Base-by-base conservation (phyloP, 2,113 vertebrate species). In the Nibea coibor region DNA sequence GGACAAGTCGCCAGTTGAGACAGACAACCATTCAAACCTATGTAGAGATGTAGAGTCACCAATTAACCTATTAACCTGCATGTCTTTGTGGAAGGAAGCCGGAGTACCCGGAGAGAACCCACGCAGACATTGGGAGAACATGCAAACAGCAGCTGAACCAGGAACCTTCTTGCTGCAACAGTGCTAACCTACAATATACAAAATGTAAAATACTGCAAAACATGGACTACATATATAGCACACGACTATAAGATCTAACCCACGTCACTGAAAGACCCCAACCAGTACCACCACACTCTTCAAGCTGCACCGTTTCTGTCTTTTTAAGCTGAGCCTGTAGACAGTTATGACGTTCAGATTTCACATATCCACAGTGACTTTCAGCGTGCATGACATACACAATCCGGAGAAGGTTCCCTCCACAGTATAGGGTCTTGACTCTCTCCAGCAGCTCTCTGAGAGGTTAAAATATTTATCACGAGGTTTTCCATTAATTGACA, bases 381-480 rank as follows among this genome's bases (percentile, higher is more conserved):
- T 47, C 24, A n/a, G 42, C 24, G 62, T 22, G 4, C 28, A 31
- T 31, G 4, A 39, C 3, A 3, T 10, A 15, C 31, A 31, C 24
- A 17, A 47, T 3, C 5, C 42, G 22, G 39, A 43, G 22, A 71
- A 8, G 7, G 5, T 51, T 53, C 12, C 39, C 12, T 62, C 12
- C n/a, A 28, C 17, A 16, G 31, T 43, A 39, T 31, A 26, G 10
- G 19, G 26, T 48, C 39, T 56, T 14, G n/a, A 16, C 22, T 61
- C 45, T 39, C 53, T 45, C 50, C 22, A 35, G 42, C 31, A 75
- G 43, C 54, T 75, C 50, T 76, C 15, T 35, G 20, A 53, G 17
- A 31, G n/a, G 35, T 50, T 78, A 43, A 64, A 72, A 71, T 67
- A 77, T 81, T 75, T 67, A 87, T 75, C 39, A 68, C 47, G 12